A percentile compares a stretch with the other conserved stretches of the same genome.
Evolutionary conservation across 1,140 invertebrate species (phyloP).

Genomic region (Rhopalosiphum padi): DNA sequence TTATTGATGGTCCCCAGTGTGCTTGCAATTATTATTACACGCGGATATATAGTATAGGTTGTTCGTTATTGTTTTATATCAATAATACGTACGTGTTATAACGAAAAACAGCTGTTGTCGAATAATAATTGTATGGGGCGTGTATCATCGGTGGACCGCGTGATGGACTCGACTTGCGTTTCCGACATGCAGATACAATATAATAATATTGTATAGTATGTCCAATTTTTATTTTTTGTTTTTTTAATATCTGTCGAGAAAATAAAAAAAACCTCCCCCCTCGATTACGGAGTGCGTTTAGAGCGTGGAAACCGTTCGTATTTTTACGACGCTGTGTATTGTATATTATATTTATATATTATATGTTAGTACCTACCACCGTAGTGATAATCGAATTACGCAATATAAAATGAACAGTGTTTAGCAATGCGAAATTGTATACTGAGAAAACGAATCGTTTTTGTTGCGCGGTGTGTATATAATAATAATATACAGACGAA

Average conservation of each 20-base stretch:
- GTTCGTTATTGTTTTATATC: not conserved
- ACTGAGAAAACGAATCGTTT: not conserved
- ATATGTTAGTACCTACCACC: not conserved
- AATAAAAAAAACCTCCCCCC: not conserved
- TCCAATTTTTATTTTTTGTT: not conserved
- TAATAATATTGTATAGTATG: not conserved
- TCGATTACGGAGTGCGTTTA: not conserved
- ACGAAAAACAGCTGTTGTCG: not conserved
- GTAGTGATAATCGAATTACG: not conserved
- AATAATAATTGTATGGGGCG: not conserved
- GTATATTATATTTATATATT: not conserved
- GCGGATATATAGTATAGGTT: not conserved
- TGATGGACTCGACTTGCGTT: slow-evolving; percentile 12
- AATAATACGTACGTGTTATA: not conserved
- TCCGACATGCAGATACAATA: not conserved
- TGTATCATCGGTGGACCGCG: not conserved
- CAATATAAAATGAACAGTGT: not conserved
- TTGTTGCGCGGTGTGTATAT: not conserved
- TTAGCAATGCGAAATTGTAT: not conserved
- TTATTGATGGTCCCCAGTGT: not conserved
- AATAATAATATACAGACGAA: not conserved
- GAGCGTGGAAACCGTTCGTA: not conserved
- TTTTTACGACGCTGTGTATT: not conserved
- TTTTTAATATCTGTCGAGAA: not conserved
- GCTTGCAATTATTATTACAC: too few relatives aligned